Evolutionary conservation across 2,113 vertebrate species (phyloP), one percentile per base, ranked within the genome.

Genomic region (Acrocephalus arundinaceus): DNA sequence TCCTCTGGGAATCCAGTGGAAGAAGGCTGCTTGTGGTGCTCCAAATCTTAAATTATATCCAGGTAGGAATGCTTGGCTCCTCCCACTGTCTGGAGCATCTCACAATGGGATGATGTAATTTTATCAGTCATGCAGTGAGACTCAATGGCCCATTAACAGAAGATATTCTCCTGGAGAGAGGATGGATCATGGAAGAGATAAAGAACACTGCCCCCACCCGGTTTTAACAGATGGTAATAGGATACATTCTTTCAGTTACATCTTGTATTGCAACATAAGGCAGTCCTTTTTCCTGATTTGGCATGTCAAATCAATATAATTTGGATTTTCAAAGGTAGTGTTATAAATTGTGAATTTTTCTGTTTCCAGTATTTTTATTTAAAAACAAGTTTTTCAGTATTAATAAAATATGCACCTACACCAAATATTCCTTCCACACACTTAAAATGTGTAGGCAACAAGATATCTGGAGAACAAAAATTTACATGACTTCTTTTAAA

Each of bases 401-500:
- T 66, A 51, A 15, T 66, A 66, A 39, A 23, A 24, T 5, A 11
- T 15, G 3, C 55, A 54, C 15, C 27, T 91, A 30, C 9, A 37
- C 19, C 31, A 58, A 17, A n/a, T 85, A 46, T 75, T 79, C 27
- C n/a, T 65, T 46, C 48, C 23, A 72, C 13, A 46, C 16, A 14
- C 24, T 63, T 73, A 57, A 82, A 76, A 27, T 79, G 49, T 75
- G 8, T 16, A 48, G 27, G 27, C 54, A 31, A 25, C 15, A 39
- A 55, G 23, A 62, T 55, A 51, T 1, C 0, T 28, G 3, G n/a
- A 59, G 13, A 24, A 20, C 28, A 76, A 52, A 72, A 65, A 58
- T 13, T 39, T 1, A 0, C 0, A 0, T 6, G 11, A 31, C 21
- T 21, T 41, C n/a, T 70, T 67, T 79, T 78, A 71, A 59, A 18